Conservation (phyloP, 2,113 vertebrate genomes). For the Nestor notabilis region DNA sequence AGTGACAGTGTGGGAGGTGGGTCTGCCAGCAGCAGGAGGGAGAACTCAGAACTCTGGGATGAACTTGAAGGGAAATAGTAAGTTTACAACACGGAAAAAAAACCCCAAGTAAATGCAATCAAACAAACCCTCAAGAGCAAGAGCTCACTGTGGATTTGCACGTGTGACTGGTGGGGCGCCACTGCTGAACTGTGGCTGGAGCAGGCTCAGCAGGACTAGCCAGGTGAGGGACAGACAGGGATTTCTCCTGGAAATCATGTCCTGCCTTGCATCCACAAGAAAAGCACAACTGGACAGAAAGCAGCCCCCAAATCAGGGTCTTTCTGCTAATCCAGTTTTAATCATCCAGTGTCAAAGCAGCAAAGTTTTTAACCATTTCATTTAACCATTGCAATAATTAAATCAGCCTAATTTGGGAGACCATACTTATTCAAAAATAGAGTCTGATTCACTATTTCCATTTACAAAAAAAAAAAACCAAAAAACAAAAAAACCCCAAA, state of each 20-base stretch:
- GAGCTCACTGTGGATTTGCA: background rate
- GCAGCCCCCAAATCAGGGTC: background rate
- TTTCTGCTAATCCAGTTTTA: background rate
- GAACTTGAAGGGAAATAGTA: background rate
- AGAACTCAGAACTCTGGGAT: background rate
- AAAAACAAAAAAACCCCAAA: background rate
- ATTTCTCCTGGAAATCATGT: background rate
- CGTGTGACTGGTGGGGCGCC: fast-evolving
- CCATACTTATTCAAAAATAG: background rate
- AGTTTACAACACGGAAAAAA: background rate
- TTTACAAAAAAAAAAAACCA: background rate
- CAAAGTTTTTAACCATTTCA: background rate
- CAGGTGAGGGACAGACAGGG: fast-evolving
- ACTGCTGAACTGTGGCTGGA: background rate
- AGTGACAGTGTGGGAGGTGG: background rate
- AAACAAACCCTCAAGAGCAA: background rate
- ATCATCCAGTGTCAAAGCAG: background rate
- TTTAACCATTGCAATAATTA: background rate
- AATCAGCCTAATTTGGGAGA: background rate
- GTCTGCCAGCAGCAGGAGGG: background rate
- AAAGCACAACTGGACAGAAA: background rate
- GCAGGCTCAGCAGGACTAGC: background rate
- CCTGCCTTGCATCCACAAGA: background rate
- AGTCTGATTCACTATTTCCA: background rate
- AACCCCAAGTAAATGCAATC: fast-evolving